Evolutionary conservation across 2,888 invertebrate species (phyloP), one percentile per base, ranked within the genome.

Genomic region (Hirtodrosophila alboralis): DNA sequence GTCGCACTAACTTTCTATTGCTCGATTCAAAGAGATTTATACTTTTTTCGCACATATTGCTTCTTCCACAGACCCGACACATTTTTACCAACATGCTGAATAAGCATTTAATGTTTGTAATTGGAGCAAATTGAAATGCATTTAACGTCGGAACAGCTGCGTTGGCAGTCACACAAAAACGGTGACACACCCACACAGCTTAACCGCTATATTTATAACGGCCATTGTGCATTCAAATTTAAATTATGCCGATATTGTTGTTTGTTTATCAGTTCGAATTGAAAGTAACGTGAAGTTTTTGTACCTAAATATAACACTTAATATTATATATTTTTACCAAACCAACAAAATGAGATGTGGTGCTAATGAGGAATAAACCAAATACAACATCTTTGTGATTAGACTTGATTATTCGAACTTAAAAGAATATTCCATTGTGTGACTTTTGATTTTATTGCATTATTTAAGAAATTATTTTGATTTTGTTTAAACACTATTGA

Each of bases 51-150:
- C 62, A 57, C 3, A 28, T 33, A 1, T 53, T 58, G 31, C 38
- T 63, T 52, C 44, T 60, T 21, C 76, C 84, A 21, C 76, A 76
- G 14, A 75, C 21, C 6, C 76, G 45, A 16, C 72, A 76, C 51
- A 56, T 70, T 31, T 60, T 69, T 4, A 52, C 9, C 10, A 75
- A 37, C 57, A 65, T 78, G 47, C 26, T 38, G 26, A 48, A 4
- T 23, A 26, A 14, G 21, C 31, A 21, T 16, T 16, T 6, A 14
- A 13, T 8, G 13, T 3, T 51, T 45, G 31, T 9, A 53, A 40
- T 18, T 23, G 1, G 21, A 51, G 21, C 41, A 40, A 28, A 33
- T 34, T 30, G 12, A 54, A 51, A 47, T 57, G 16, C 34, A 48
- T 36, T 63, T 57, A 13, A 18, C n/a, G 13, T 4, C n/a, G 16